Base-by-base conservation (phyloP, 2,113 vertebrate genomes). In the Crocuta crocuta region DNA sequence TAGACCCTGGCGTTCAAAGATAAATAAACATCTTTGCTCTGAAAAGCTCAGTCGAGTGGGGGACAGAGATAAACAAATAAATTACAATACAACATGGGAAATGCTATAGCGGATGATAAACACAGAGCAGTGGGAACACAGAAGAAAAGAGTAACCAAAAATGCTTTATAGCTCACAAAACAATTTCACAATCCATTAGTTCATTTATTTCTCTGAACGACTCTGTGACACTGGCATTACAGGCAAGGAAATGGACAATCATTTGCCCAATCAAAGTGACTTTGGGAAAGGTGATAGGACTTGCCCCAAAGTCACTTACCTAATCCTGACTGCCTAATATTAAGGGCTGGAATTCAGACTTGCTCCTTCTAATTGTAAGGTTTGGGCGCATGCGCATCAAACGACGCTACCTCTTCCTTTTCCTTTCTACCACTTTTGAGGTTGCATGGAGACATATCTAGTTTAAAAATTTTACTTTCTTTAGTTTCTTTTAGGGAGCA, bases 31-130 rank as follows among this genome's bases (percentile, higher is more conserved):
- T 24, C 8, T 74, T 93, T 73, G 50, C 48, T 93, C 58, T 55
- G 28, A 86, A 92, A 93, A 87, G 11, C 45, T 96, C 24, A 85
- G 26, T 55, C n/a, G 92, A 83, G n/a, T 94, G 17, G 66, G 35
- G 78, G 7, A 65, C 19, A 94, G 89, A 80, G n/a, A 97, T 68
- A 97, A 95, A 93, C 78, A 96, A 94, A 95, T 68, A 96, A 92
- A 94, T 96, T 83, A 95, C 26, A 96, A 7, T 33, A 91, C 13
- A 80, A 66, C 55, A n/a, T 70, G 39, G 50, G 33, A 98, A 94
- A 92, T 87, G 11, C 70, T 79, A 45, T 24, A 48, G 50, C 50
- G 84, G 89, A 83, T 66, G 70, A 92, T 24, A 63, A 95, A 65
- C 45, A 73, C 12, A 93, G 33, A 85, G 3, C 68, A 95, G 12